Conservation (phyloP, 2,113 vertebrate species). For the Oenanthe melanoleuca region DNA sequence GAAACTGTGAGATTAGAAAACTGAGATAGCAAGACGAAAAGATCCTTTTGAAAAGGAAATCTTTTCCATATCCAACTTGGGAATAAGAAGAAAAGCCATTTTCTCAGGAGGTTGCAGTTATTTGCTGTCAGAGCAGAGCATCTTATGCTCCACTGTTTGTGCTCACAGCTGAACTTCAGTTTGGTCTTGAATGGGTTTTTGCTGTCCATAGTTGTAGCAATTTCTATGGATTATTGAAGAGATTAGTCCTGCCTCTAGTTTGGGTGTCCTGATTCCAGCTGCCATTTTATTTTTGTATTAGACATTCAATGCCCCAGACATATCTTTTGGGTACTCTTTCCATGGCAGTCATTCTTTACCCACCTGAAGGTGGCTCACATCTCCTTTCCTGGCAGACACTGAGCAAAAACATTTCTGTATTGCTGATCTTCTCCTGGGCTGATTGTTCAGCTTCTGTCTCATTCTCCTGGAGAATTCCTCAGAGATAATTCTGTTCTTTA, state of each 20-base stretch:
- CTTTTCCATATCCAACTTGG: background rate
- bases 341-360: background rate
- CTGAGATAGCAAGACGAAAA: background rate
- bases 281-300: background rate
- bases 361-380: background rate
- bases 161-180: background rate
- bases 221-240: background rate
- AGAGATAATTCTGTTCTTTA: background rate
- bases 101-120: background rate
- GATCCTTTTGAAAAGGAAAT: background rate
- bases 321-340: background rate
- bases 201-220: background rate
- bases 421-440: background rate
- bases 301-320: rapidly evolving
- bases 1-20: background rate
- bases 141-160: rapidly evolving
- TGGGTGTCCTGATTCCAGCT: background rate
- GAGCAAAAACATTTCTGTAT: background rate
- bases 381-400: background rate
- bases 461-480: background rate
- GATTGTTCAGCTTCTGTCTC: background rate
- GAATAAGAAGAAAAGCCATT: background rate
- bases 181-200: background rate
- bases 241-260: background rate
- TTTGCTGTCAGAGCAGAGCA: background rate